These are phyloP conservation scores for Drosophila ananassae DNA, from an alignment of 1,140 invertebrate genomes.

Conservation along the genomic window DNA sequence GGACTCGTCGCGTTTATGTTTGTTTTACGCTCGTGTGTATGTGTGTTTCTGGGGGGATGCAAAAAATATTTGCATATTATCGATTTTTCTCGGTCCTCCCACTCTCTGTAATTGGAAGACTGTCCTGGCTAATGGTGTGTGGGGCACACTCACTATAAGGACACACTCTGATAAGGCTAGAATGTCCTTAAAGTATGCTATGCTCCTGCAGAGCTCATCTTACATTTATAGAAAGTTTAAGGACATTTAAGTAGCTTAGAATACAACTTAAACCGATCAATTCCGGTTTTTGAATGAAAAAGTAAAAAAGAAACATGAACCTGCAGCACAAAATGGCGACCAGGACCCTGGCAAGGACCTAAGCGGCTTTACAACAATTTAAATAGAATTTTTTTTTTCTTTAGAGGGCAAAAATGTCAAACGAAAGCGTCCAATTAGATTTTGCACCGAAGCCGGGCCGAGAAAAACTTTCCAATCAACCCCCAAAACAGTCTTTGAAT, in stretches of 20 bases:
- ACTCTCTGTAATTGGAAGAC: not conserved
- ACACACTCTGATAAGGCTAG: constrained; percentile 13
- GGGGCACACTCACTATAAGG: constrained; percentile 12
- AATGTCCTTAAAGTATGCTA: constrained; percentile 14
- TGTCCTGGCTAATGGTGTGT: constrained; percentile 12
- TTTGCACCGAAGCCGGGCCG: constrained; percentile 20
- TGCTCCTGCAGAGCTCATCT: constrained; percentile 16
- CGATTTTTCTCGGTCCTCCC: constrained; percentile 44
- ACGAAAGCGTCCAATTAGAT: constrained; percentile 71
- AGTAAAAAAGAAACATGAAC: constrained; percentile 20
- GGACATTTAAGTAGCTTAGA: constrained; percentile 62
- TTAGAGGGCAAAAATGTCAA: constrained; percentile 74
- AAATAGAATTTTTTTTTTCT: constrained; percentile 63
- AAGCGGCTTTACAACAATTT: constrained; percentile 76
- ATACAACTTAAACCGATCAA: constrained; percentile 53
- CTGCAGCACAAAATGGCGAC: constrained; percentile 46
- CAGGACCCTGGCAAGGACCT: constrained; percentile 22
- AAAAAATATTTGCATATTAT: constrained; percentile 78
- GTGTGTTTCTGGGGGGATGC: constrained; percentile 8
- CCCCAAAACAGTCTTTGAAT: constrained; percentile 7
- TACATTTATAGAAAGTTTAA: constrained; percentile 53
- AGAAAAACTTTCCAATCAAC: constrained; percentile 45
- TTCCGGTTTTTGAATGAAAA: constrained; percentile 56
- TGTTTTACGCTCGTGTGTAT: constrained; percentile 60
- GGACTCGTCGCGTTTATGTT: constrained; percentile 54